Evolutionary conservation across 2,888 invertebrate genomes (phyloP), one percentile per base, ranked within the genome.

Genomic region (Patella depressa): DNA sequence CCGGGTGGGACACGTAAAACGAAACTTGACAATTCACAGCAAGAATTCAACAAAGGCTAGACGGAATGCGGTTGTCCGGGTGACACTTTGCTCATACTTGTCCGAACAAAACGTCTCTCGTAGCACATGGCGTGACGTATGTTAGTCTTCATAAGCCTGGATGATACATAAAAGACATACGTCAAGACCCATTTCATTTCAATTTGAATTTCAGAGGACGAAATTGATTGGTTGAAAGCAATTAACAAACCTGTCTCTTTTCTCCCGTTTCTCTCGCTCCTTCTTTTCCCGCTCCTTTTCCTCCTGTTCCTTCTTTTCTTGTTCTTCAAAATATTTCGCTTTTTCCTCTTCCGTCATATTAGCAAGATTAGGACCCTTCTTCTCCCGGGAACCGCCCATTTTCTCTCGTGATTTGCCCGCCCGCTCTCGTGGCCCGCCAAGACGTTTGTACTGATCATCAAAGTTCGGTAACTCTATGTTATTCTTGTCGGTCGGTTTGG

Each of bases 271-370:
- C 75, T 88, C 88, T 82, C 89, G 89, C 74, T 88, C 88, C 45
- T 83, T 74, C 73, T 89, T 72, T 70, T 86, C 80, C 54, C 85
- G 81, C 71, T 84, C 83, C 79, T 90, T 96, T 93, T 95, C 95
- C 93, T 95, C 95, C 83, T 94, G 94, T 92, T 95, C 95, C 91
- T 95, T 95, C 88, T 95, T 95, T 91, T 94, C 88, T 59, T 86
- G 86, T 53, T 86, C 86, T 11, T 80, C 85, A 15, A 89, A 79
- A 78, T 89, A 90, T 71, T 85, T 85, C 74, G 84, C 79, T 78
- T 85, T 85, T 81, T 90, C 89, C 70, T 87, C 88, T 77, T 87
- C 88, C 14, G 89, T 90, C 86, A 90, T 88, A 71, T 88, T 88
- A 12, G 86, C 83, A 74, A 90, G 79, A 17, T 79, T 78, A 15